Conservation (phyloP, 2,888 invertebrate genomes). For the Crematogaster levior region DNA sequence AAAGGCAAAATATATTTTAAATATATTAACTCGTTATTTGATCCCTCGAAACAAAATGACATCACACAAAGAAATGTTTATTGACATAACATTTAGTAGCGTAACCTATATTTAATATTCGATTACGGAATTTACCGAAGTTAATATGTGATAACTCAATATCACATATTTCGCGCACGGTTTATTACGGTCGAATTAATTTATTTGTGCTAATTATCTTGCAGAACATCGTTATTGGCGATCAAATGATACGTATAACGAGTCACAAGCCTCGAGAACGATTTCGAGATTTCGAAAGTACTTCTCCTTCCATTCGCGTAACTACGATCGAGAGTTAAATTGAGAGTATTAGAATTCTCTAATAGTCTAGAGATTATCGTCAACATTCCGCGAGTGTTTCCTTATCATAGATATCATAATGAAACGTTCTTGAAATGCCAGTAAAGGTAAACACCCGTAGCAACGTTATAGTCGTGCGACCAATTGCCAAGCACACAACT, state of each 20-base stretch:
- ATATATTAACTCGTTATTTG: background rate
- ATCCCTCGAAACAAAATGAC: background rate
- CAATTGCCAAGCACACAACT: conserved; percentile 63
- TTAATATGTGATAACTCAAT: background rate
- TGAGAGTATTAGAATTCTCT: conserved; percentile 27
- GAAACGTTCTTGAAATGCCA: conserved; percentile 61
- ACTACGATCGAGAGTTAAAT: background rate
- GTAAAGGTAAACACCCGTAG: conserved; percentile 69
- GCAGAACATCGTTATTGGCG: background rate
- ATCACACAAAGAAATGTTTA: background rate
- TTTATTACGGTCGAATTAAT: conserved; percentile 1
- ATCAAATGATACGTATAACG: background rate
- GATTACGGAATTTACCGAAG: background rate
- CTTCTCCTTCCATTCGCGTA: background rate
- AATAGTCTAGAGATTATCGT: conserved; percentile 44
- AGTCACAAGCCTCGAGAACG: background rate
- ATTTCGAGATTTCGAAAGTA: background rate
- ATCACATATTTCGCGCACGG: background rate
- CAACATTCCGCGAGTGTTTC: conserved; percentile 1
- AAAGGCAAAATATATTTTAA: conserved; percentile 5
- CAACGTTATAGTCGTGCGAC: conserved; percentile 47
- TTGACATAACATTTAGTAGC: background rate
- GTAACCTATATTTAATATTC: background rate
- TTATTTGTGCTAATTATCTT: conserved; percentile 26
- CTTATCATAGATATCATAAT: conserved; percentile 30